Base-by-base conservation (phyloP, 2,113 vertebrate genomes). In the Hemiprocne comata region DNA sequence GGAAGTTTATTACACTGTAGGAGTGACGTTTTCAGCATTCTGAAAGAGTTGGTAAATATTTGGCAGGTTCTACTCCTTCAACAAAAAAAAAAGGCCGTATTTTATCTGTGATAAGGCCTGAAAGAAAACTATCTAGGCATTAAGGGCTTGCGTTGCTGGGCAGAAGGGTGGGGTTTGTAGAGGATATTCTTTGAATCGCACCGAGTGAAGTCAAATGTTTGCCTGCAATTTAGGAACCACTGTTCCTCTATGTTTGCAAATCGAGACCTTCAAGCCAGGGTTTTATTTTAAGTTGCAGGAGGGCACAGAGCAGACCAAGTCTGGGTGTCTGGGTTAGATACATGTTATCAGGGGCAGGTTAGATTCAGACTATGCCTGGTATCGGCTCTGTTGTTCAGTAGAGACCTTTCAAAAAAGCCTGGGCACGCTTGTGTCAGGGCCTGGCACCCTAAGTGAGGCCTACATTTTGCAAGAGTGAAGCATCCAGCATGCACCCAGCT, bases 1-100 rank as follows among this genome's bases (percentile, higher is more conserved):
- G 44, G 65, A 93, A 93, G 95, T 96, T 94, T 94, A 94, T 92
- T 94, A 74, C 76, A 54, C 77, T 80, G 73, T 48, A 87, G 50
- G 93, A 91, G 89, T 92, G 73, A 96, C 90, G 92, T 96, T 86
- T 87, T 69, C 69, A 76, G 85, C 91, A 92, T 93, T 95, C 95
- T 97, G 77, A 77, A 65, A 88, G 60, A 87, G 72, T 75, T 91
- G 92, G 97, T 98, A 97, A 98, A 98, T 98, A 97, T 98, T 98
- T 98, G 98, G 95, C 90, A 74, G 85, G 87, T 95, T 89, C 95
- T 89, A 38, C 83, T 95, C 73, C 87, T 94, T 92, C 53, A 69
- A 40, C 42, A 62, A 89, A 64, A 90, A 58, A 88, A 72, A 79
- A 57, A 3, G 58, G 12, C 38, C 79, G 66, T 85, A 93, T 88